These are phyloP conservation scores for Melanerpes formicivorus DNA, from an alignment of 2,113 vertebrate genomes.

Conservation along the genomic window DNA sequence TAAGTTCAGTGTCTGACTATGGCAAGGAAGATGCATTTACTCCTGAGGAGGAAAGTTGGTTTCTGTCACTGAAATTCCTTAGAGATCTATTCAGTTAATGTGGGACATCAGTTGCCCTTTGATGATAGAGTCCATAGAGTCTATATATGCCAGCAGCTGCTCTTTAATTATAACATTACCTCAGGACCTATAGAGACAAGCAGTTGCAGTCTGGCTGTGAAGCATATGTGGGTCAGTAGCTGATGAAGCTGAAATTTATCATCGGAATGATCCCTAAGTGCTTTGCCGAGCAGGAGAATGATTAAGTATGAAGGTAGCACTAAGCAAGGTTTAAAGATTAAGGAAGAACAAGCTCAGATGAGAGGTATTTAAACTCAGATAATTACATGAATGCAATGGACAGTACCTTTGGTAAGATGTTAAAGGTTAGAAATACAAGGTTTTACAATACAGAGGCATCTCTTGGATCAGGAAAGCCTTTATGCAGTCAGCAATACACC, in stretches of 20 bases:
- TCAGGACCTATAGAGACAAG: constrained; percentile 34
- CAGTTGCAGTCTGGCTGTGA: neutral
- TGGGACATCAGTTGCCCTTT: constrained; percentile 58
- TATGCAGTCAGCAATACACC: constrained; percentile 23
- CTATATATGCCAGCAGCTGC: constrained; percentile 50
- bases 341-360: constrained; percentile 32
- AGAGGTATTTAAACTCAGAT: constrained; percentile 52
- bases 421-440: constrained; percentile 67
- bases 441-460: constrained; percentile 24
- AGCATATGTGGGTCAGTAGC: constrained; percentile 63
- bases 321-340: constrained; percentile 62
- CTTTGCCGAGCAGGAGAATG: constrained; percentile 57
- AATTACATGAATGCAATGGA: constrained; percentile 63
- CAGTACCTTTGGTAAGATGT: constrained; percentile 51
- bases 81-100: constrained; percentile 53
- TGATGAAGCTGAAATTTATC: constrained; percentile 72
- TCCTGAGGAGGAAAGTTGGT: neutral
- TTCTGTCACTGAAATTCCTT: constrained; percentile 14
- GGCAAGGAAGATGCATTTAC: neutral
- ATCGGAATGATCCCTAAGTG: constrained; percentile 51
- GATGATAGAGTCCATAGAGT: constrained; percentile 11
- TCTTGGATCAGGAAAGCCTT: constrained; percentile 19
- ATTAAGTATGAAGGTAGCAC: constrained; percentile 64
- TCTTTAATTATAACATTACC: constrained; percentile 57
- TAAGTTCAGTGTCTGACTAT: neutral